Base-by-base conservation (phyloP, 2,888 invertebrate species). In the Synergus japonicus region DNA sequence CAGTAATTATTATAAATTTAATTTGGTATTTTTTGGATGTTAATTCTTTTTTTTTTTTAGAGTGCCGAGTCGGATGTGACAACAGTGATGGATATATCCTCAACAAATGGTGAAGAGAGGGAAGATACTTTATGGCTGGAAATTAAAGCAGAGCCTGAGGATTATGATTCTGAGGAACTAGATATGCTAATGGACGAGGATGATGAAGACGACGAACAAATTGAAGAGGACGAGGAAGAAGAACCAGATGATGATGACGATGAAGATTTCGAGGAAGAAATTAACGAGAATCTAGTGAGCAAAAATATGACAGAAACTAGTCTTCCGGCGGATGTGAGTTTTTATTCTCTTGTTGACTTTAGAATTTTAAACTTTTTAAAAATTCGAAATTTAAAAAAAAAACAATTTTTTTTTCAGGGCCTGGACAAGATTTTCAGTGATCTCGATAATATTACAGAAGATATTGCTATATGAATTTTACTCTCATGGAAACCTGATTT, bases 151-250 rank as follows among this genome's bases (percentile, higher is more conserved):
- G 91, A 92, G 82, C 90, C 90, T 12, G 86, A 86, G 73, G 90
- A 91, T 80, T 89, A 90, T 73, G 90, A 91, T 80, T 89, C 90
- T 73, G 91, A 91, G 41, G 92, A 91, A 77, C 88, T 88, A 85
- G 91, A 88, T 82, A 89, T 89, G 86, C 85, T 86, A 7, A 83
- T 88, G 79, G 73, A 78, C 78, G 87, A 89, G 18, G 89, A 88
- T 29, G 89, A 88, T 46, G 89, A 88, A 5, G 89, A 88, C 9
- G 89, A 88, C 15, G 87, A 86, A 18, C 86, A 86, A 0, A 89
- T 89, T 5, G 88, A 89, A n/a, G 89, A 88, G 2, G 87, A 87
- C 2, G 84, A 86, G 12, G 87, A 86, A 41, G 85, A 86, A 29
- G 84, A 85, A 8, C 86, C 87, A 46, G 86, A 86, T 44, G 84